phyloP scores from a whole-genome alignment of 2,888 invertebrate species.

The Campaea margaritaria region DNA sequence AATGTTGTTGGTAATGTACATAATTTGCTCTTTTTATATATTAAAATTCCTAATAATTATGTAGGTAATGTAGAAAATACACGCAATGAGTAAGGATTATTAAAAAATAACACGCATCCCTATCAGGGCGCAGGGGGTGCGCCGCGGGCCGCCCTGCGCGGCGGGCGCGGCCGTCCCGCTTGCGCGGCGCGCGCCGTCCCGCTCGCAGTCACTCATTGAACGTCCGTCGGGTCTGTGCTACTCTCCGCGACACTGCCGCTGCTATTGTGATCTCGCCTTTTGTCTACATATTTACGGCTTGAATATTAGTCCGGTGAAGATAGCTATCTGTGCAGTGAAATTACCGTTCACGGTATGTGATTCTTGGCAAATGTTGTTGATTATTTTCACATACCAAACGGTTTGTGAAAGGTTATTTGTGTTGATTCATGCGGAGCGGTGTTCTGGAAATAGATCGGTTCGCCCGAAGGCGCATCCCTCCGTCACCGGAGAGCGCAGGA shows the following conservation, averaged over 20 bases:
- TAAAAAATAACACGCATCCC: conserved; percentile 48
- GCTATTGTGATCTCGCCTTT: conserved; percentile 72
- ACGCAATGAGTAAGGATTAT: conserved; percentile 10
- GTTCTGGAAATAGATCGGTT: conserved; percentile 82
- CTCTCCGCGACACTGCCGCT: conserved; percentile 55
- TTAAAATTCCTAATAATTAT: too few species aligned
- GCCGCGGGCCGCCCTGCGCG: conserved; percentile 50
- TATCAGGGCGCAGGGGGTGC: conserved; percentile 39
- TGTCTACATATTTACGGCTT: conserved; percentile 71
- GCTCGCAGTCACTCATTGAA: conserved; percentile 77
- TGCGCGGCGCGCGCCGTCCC: conserved; percentile 48
- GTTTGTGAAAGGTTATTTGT: conserved; percentile 84
- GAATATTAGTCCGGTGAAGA: conserved; percentile 67
- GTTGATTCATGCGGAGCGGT: conserved; percentile 84
- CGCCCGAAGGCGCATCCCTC: conserved; percentile 78
- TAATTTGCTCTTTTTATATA: too few species aligned
- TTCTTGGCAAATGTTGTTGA: conserved; percentile 68
- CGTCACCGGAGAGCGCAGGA: conserved; percentile 64
- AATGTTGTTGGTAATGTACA: too few species aligned
- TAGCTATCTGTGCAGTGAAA: conserved; percentile 76
- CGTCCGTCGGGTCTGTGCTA: conserved; percentile 72
- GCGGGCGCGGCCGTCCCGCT: conserved; percentile 53
- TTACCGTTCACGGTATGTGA: conserved; percentile 82
- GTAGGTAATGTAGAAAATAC: not conserved
- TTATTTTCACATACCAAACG: conserved; percentile 74